phyloP scores from a whole-genome alignment of 2,113 vertebrate genomes.

The Phrynosoma blainvillii region DNA sequence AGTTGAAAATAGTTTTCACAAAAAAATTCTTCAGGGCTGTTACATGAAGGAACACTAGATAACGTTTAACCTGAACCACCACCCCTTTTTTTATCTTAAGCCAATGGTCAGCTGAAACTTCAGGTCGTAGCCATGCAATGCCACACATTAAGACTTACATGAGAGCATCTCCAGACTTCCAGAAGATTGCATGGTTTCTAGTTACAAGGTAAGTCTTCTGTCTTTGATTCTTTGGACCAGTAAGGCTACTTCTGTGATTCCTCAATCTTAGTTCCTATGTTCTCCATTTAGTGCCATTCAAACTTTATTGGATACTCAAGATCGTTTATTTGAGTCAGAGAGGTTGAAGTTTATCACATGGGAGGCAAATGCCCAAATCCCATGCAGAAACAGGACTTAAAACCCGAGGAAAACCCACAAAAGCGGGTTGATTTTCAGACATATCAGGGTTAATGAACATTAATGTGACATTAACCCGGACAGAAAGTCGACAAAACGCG shows the following conservation, averaged over 20 bases:
- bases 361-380: no score
- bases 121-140: slow-evolving; percentile 91
- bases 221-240: not conserved
- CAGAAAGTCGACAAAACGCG: no score
- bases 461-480: no score
- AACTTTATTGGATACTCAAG: no score
- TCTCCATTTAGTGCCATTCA: no score
- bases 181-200: slow-evolving; percentile 91
- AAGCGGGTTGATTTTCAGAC: no score
- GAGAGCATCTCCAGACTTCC: slow-evolving; percentile 89
- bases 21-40: not conserved
- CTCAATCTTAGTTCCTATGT: no score
- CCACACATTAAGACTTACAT: slow-evolving; percentile 98
- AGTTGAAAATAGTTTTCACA: not conserved
- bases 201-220: slow-evolving; percentile 86
- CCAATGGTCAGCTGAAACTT: slow-evolving; percentile 88
- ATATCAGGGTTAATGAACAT: no score
- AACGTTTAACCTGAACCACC: not conserved
- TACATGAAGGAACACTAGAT: not conserved
- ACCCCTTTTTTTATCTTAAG: slow-evolving; percentile 67
- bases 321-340: no score
- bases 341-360: no score
- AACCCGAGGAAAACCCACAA: no score
- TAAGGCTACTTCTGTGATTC: not conserved
- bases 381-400: no score